Percentiles rank a stretch among this genome's conserved stretches.
Evolutionary conservation across 2,888 invertebrate genomes (phyloP).

Genomic region (Andrena minutula): DNA sequence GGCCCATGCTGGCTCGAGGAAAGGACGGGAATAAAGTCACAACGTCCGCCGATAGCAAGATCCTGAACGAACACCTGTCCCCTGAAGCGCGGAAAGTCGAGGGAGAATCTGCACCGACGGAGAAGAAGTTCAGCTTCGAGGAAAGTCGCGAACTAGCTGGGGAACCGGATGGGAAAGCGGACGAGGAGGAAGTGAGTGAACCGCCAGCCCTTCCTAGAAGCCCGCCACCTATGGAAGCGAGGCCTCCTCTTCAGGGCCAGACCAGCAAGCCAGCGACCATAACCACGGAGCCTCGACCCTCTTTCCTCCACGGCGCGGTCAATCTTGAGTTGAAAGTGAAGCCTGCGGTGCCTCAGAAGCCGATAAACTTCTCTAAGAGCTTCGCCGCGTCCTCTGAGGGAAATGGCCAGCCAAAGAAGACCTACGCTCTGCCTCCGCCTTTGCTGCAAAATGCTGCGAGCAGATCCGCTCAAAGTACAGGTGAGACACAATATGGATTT

Average conservation of each 20-base stretch:
- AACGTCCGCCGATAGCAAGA: constrained; percentile 52
- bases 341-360: constrained; percentile 91
- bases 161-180: constrained; percentile 94
- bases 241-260: constrained; percentile 43
- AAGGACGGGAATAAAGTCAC: constrained; percentile 67
- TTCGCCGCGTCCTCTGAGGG: constrained; percentile 14
- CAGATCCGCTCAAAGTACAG: constrained; percentile 42
- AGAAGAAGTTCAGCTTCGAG: constrained; percentile 84
- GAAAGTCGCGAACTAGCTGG: constrained; percentile 92
- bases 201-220: constrained; percentile 90
- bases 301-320: constrained; percentile 90
- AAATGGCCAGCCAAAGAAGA: constrained; percentile 46
- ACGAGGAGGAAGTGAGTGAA: constrained; percentile 90
- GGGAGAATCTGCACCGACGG: constrained; percentile 69
- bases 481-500: constrained; percentile 23
- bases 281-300: constrained; percentile 87
- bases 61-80: constrained; percentile 37
- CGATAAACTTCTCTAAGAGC: constrained; percentile 85
- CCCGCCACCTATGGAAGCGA: constrained; percentile 87
- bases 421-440: constrained; percentile 62
- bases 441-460: constrained; percentile 66
- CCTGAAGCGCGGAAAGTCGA: constrained; percentile 74
- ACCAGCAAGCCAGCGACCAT: constrained; percentile 38
- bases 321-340: constrained; percentile 86
- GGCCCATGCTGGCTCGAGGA: constrained; percentile 54